A percentile compares a stretch with the other conserved stretches of the same genome.
These are phyloP conservation scores for Pocillopora grandis DNA, from an alignment of 92 coral and sea anemone genomes.

Conservation along the genomic window DNA sequence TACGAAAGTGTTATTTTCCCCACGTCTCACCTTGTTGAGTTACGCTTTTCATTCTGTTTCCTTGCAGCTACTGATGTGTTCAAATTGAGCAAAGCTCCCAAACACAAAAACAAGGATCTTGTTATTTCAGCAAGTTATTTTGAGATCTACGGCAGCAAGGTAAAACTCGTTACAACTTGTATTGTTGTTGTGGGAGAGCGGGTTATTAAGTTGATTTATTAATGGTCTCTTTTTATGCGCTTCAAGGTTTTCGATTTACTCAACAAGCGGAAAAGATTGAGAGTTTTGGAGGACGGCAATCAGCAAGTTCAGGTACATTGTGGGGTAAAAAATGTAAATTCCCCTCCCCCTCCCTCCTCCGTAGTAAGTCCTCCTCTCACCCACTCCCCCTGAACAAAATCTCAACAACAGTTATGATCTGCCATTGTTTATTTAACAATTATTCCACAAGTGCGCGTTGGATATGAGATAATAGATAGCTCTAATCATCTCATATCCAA, in stretches of 20 bases:
- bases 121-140: conserved; percentile 94
- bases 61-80: conserved; percentile 89
- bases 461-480: too few species aligned
- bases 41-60: not conserved
- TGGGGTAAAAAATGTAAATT: too few species aligned
- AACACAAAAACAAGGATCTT: conserved; percentile 95
- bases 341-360: not conserved
- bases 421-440: too few species aligned
- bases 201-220: not conserved
- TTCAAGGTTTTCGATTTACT: conserved; percentile 91
- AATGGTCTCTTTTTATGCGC: not conserved
- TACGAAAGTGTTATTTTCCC: too few species aligned
- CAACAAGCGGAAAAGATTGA: conserved; percentile 82
- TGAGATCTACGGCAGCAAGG: conserved; percentile 98
- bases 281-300: conserved; percentile 96
- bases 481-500: too few species aligned
- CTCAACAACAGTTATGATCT: too few species aligned
- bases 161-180: not conserved
- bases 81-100: conserved; percentile 73
- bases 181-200: too few species aligned
- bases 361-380: not conserved
- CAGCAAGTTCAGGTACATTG: conserved; percentile 94
- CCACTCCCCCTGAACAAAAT: too few species aligned
- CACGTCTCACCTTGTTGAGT: not conserved
- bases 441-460: too few species aligned